Evolutionary conservation across 2,797 vertebrate genomes (phyloP).

Genomic region (Trichosurus vulpecula): DNA sequence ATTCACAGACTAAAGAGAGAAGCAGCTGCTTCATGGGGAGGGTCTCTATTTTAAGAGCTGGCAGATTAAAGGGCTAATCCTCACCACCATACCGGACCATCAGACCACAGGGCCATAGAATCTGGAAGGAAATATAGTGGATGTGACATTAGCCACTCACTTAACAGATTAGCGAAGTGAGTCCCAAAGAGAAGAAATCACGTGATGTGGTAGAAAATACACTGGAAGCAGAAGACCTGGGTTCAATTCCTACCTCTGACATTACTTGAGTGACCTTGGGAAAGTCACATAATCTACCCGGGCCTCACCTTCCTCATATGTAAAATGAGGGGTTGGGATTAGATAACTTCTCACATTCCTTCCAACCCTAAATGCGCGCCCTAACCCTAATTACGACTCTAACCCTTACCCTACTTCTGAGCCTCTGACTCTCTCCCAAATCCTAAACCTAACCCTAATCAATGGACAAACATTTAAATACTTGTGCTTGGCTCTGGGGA

Average conservation of each 20-base stretch:
- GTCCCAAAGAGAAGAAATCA: not conserved
- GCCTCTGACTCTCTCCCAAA: not conserved
- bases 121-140: not conserved
- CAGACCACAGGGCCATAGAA: not conserved
- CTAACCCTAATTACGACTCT: not conserved
- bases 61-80: not conserved
- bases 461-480: not conserved
- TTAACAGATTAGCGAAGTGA: not conserved
- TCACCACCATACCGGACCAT: not conserved
- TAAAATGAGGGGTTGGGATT: not conserved
- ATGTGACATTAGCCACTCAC: not conserved
- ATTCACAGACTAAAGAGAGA: not conserved
- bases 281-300: not conserved
- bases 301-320: not conserved
- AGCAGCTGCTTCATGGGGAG: not conserved
- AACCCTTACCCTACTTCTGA: not conserved
- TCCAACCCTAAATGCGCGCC: not conserved
- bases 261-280: not conserved
- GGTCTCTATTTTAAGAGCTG: constrained; percentile 8
- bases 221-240: not conserved
- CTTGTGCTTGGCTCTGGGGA: not conserved
- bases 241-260: not conserved
- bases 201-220: not conserved
- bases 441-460: not conserved
- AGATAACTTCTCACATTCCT: not conserved